A percentile compares a stretch with the other conserved stretches of the same genome.
Conservation (phyloP, 2,797 vertebrate species). For the Acanthornis magna region DNA sequence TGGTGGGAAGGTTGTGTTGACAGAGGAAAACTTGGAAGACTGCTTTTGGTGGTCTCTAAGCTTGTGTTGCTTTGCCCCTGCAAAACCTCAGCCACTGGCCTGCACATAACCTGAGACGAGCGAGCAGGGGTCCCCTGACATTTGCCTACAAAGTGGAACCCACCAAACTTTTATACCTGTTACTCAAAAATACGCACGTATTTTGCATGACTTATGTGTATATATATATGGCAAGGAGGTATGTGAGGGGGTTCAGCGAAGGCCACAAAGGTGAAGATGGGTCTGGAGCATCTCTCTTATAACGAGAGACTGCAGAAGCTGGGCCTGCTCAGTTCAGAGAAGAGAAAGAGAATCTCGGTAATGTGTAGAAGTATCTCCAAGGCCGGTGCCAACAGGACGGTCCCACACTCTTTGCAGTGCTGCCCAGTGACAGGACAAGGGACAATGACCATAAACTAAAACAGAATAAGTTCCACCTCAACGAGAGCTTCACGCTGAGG, state of each 20-base stretch:
- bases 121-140: fast-evolving
- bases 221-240: background rate
- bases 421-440: background rate
- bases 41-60: background rate
- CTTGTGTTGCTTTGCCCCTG: too few species aligned
- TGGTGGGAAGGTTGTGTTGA: fast-evolving
- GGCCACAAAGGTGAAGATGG: background rate
- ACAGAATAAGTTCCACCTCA: background rate
- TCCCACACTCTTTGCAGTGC: background rate
- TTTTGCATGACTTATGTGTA: fast-evolving
- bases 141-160: too few species aligned
- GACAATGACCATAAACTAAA: background rate
- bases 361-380: too few species aligned
- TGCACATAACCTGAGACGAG: background rate
- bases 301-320: background rate
- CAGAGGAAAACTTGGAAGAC: background rate
- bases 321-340: background rate
- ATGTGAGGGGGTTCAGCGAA: background rate
- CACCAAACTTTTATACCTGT: fast-evolving
- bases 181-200: fast-evolving
- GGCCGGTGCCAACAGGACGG: background rate
- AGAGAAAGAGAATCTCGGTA: background rate
- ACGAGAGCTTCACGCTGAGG: background rate
- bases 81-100: background rate
- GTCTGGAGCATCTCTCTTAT: background rate